These are phyloP conservation scores for Lophura nycthemera DNA, from an alignment of 2,113 vertebrate genomes.

Conservation along the genomic window DNA sequence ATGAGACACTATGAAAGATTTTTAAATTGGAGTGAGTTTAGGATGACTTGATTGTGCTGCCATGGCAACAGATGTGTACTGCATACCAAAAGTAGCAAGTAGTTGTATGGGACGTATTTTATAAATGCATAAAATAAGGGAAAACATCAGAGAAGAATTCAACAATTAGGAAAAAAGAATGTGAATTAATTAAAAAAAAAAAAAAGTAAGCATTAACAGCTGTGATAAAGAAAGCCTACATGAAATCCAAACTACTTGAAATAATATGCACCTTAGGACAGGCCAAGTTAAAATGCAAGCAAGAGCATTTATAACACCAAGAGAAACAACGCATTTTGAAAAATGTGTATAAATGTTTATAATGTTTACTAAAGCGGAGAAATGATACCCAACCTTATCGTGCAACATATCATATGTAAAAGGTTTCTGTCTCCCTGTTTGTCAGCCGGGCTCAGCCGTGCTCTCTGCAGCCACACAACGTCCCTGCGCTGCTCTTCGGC, in stretches of 20 bases:
- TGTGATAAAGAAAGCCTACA: not conserved
- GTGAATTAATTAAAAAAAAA: not conserved
- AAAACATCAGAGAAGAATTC: not conserved
- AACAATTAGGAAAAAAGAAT: not conserved
- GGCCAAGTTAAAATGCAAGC: not conserved
- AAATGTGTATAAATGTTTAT: not conserved
- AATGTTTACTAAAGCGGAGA: not conserved
- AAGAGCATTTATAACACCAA: not conserved
- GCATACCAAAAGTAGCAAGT: not conserved
- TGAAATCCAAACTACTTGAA: not conserved
- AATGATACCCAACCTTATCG: not conserved
- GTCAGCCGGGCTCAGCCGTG: not conserved
- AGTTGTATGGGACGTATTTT: not conserved
- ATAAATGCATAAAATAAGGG: not conserved
- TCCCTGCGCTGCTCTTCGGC: not conserved
- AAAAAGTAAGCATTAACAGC: not conserved
- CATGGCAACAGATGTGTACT: not conserved
- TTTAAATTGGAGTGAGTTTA: not conserved
- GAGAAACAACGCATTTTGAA: rapidly evolving
- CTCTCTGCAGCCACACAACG: not conserved
- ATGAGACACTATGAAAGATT: not conserved
- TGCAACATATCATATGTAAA: rapidly evolving
- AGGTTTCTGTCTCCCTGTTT: not conserved
- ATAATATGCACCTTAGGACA: not conserved
- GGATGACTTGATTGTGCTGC: not conserved